phyloP scores from a whole-genome alignment of 1,140 invertebrate genomes.

The Drosophila ananassae region DNA sequence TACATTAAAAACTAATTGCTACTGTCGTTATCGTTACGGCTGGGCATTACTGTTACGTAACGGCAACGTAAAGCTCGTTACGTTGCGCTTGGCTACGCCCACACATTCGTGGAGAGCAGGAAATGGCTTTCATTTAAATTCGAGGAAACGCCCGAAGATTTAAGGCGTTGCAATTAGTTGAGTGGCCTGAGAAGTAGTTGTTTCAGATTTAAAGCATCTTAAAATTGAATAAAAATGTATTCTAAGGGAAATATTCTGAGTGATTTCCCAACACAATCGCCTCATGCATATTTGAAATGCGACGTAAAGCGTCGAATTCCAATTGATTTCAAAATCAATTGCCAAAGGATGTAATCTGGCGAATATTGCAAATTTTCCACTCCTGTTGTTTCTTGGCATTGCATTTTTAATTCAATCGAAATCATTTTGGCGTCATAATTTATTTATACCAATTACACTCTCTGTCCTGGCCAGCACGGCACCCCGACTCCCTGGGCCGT shows the following conservation, averaged over 20 bases:
- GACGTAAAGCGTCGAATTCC: background rate
- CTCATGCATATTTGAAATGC: background rate
- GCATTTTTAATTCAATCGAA: slow-evolving; percentile 44
- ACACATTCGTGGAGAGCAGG: slow-evolving; percentile 4
- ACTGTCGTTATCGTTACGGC: slow-evolving; percentile 59
- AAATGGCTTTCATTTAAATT: slow-evolving; percentile 17
- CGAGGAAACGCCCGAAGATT: background rate
- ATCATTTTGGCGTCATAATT: slow-evolving; percentile 38
- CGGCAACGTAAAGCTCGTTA: slow-evolving; percentile 52
- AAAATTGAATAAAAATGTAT: too few species aligned
- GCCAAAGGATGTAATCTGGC: background rate
- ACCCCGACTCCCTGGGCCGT: slow-evolving; percentile 3
- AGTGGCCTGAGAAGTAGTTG: too few species aligned
- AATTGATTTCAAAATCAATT: background rate
- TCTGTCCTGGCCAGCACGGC: slow-evolving; percentile 1
- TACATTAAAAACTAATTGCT: slow-evolving; percentile 77
- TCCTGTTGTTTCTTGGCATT: background rate
- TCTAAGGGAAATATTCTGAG: too few species aligned
- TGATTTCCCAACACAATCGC: too few species aligned
- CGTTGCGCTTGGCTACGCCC: slow-evolving; percentile 58
- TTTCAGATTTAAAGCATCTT: too few species aligned
- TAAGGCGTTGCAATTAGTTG: background rate
- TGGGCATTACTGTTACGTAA: slow-evolving; percentile 48
- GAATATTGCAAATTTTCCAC: background rate
- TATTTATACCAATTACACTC: slow-evolving; percentile 47